These are phyloP conservation scores for Ia io DNA, from an alignment of 2,113 vertebrate genomes.

Conservation along the genomic window DNA sequence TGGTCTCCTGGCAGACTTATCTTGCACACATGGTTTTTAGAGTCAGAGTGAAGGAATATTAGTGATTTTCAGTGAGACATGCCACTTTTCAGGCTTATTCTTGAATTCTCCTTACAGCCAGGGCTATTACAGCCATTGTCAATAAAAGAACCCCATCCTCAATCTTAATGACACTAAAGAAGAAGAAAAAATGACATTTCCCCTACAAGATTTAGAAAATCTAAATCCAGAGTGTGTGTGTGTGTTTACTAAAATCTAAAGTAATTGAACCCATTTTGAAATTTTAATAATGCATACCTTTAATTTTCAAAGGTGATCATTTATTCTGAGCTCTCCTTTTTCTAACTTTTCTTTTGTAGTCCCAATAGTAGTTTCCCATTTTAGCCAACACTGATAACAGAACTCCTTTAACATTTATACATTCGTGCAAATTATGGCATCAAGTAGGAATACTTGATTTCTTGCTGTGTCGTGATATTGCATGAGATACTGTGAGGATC, in stretches of 20 bases:
- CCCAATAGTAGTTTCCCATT: neutral
- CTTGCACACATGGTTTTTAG: neutral
- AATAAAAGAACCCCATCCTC: neutral
- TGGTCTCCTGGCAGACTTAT: neutral
- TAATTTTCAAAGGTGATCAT: conserved; percentile 13
- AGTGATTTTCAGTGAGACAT: neutral
- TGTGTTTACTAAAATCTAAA: neutral
- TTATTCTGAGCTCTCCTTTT: neutral
- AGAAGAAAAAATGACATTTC: neutral
- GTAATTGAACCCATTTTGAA: conserved; percentile 35
- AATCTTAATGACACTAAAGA: neutral
- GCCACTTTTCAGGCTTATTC: neutral
- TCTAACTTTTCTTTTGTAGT: neutral
- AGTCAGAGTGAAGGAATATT: neutral
- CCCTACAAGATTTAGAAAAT: neutral
- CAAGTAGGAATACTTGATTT: neutral
- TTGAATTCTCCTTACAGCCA: neutral
- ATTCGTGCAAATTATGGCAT: neutral
- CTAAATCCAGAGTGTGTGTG: neutral
- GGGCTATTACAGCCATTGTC: conserved; percentile 32
- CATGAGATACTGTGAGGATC: neutral
- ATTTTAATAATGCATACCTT: neutral
- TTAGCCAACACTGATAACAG: neutral
- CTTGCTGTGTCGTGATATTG: neutral
- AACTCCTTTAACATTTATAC: neutral